phyloP scores from a whole-genome alignment of 1,140 invertebrate species.

The Eriocheir sinensis region DNA sequence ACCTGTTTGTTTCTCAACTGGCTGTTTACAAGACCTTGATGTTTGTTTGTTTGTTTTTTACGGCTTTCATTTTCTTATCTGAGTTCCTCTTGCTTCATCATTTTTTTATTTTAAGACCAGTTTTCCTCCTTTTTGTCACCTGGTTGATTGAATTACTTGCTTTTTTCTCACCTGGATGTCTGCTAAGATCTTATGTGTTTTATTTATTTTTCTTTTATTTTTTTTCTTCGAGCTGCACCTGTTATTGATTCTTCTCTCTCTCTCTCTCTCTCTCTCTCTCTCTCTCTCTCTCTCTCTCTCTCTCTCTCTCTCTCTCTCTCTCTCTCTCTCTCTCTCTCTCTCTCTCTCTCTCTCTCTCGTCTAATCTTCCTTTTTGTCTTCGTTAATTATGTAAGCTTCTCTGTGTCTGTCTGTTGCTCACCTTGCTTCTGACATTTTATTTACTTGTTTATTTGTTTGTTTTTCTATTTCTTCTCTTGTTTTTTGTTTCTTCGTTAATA shows the following conservation, averaged over 20 bases:
- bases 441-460: no score
- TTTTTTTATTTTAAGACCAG: background rate
- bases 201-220: background rate
- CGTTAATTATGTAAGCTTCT: background rate
- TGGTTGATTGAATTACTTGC: no score
- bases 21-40: background rate
- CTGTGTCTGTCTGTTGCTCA: background rate
- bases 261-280: slow-evolving; percentile 11
- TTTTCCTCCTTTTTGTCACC: background rate
- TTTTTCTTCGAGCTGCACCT: background rate
- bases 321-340: background rate
- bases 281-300: slow-evolving; percentile 27
- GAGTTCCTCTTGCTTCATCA: background rate
- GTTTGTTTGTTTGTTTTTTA: background rate
- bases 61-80: background rate
- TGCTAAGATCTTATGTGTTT: background rate
- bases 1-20: no score
- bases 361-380: background rate
- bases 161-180: no score
- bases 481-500: no score
- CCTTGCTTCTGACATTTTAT: background rate
- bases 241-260: background rate
- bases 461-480: no score
- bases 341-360: background rate
- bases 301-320: background rate